Base-by-base conservation (phyloP, 2,797 vertebrate species). In the Gallirallus australis region DNA sequence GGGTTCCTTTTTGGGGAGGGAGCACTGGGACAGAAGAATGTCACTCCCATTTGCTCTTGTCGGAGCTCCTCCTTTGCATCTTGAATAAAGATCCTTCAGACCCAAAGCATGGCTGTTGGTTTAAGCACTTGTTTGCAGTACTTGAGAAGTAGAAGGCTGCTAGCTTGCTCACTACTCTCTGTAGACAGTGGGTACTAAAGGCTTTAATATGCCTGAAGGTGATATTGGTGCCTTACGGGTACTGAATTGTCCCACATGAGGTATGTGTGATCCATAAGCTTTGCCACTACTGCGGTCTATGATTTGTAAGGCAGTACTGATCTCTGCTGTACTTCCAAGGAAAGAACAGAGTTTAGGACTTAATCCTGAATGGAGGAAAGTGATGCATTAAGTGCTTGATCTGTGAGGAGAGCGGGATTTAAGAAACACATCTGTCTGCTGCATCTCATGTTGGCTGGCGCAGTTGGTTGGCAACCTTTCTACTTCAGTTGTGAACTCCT, bases 241-340 rank as follows among this genome's bases (percentile, higher is more conserved):
- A 8, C 28, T 27, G 53, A 83, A 64, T 83, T 50, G 60, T 16
- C 72, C 45, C 56, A 0, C 53, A 28, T 0, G 0, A 6, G 3
- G 8, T 4, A 18, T 0, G 1, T 65, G 52, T 77, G 72, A 15
- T 27, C 8, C 10, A 4, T 12, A 21, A 81, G 2, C 12, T 28
- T 68, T 75, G 20, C 23, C 40, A 27, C 72, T 68, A 6, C 45
- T 64, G 40, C 31, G 33, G 31, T 8, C 48, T 61, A 3, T 53
- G 20, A 73, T 89, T 61, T 59, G 27, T 52, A 61, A 94, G 75
- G 52, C 40, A 69, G 17, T 27, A 15, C 2, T 66, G 63, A 70
- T 72, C 37, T 59, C 54, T 53, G 31, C n/a, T 75, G 23, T 57
- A 12, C 25, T 61, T 72, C 47, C 33, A 61, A 42, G 40, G 61